These are phyloP conservation scores for Drosophila recens DNA, from an alignment of 2,888 invertebrate genomes.

Conservation along the genomic window DNA sequence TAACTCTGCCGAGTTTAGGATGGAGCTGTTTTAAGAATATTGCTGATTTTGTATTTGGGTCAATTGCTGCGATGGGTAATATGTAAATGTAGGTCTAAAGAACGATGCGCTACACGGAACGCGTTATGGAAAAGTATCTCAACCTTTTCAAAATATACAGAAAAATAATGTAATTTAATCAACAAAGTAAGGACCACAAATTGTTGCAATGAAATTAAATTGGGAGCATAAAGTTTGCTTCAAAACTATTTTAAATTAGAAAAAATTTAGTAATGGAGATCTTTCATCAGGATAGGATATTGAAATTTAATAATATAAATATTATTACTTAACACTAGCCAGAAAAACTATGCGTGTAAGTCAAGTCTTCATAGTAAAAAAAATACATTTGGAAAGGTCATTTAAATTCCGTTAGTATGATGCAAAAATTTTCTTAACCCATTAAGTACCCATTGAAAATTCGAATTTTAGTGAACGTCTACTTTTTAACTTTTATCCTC, in stretches of 20 bases:
- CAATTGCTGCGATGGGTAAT: constrained; percentile 32
- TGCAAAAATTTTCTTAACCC: too few relatives aligned
- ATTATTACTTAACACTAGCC: too few relatives aligned
- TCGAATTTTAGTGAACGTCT: too few relatives aligned
- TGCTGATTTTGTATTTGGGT: constrained; percentile 49
- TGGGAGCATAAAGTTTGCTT: background rate
- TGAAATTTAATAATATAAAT: too few relatives aligned
- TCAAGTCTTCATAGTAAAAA: too few relatives aligned
- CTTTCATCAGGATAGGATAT: too few relatives aligned
- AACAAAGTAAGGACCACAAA: background rate
- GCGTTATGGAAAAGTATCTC: background rate
- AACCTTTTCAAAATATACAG: background rate
- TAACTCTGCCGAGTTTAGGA: constrained; percentile 10
- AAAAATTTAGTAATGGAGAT: background rate
- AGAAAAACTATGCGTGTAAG: too few relatives aligned
- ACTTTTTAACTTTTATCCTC: too few relatives aligned
- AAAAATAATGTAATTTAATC: constrained; percentile 1
- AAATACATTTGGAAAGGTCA: too few relatives aligned
- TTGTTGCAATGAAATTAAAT: background rate
- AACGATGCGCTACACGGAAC: constrained; percentile 7
- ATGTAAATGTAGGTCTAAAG: constrained; percentile 8
- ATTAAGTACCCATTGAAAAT: too few relatives aligned
- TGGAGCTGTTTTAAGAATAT: constrained; percentile 15
- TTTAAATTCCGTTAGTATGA: too few relatives aligned
- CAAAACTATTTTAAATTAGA: background rate